These are phyloP conservation scores for Elachura formosa DNA, from an alignment of 2,113 vertebrate species.

Conservation along the genomic window DNA sequence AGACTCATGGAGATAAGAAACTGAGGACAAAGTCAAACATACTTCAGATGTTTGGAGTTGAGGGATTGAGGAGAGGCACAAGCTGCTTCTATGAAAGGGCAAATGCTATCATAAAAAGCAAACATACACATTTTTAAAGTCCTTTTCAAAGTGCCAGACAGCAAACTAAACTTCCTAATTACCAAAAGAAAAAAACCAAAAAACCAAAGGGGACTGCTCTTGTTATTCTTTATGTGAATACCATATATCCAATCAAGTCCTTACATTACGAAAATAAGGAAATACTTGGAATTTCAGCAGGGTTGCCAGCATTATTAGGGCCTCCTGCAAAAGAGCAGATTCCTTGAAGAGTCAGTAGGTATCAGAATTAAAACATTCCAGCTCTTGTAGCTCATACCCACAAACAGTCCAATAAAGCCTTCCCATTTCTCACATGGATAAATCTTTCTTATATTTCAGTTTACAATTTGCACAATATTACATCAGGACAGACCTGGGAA, in stretches of 20 bases:
- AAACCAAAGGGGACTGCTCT: not conserved
- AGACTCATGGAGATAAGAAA: not conserved
- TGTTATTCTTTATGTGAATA: not conserved
- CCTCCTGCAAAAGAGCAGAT: not conserved
- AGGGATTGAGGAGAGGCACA: not conserved
- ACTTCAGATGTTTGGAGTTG: constrained; percentile 17
- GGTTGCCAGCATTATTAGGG: not conserved
- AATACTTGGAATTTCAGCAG: not conserved
- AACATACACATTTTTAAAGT: constrained; percentile 5
- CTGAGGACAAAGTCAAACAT: constrained; percentile 40
- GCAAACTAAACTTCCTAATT: constrained; percentile 23
- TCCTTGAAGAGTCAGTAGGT: not conserved
- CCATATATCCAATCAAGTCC: not conserved
- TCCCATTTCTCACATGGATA: not conserved
- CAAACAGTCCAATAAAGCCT: not conserved
- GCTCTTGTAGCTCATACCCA: not conserved
- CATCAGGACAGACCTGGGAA: not conserved
- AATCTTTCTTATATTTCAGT: not conserved
- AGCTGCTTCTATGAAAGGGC: constrained; percentile 4
- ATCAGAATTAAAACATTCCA: not conserved
- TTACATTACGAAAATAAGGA: not conserved
- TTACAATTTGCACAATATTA: not conserved
- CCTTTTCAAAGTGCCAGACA: not conserved
- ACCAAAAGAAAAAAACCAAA: not conserved
- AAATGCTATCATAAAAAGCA: constrained; percentile 37